phyloP scores from a whole-genome alignment of 2,888 invertebrate species.

The Tetanocera ferruginea region DNA sequence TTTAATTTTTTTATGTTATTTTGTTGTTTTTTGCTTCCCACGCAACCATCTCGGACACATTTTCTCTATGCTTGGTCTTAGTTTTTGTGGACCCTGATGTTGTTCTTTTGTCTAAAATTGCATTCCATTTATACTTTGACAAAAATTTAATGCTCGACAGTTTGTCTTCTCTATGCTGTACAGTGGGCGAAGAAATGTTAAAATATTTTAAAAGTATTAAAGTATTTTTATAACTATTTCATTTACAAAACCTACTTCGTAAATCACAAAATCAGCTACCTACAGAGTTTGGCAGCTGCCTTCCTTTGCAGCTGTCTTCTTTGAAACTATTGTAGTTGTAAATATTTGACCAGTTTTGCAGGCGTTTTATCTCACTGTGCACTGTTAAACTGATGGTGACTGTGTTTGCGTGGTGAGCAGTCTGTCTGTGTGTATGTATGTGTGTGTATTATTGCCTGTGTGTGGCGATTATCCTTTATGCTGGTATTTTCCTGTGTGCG shows the following conservation, averaged over 20 bases:
- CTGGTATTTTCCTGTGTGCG: background rate
- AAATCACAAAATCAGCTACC: background rate
- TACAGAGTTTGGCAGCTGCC: background rate
- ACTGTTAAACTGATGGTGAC: too few species aligned
- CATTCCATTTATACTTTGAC: constrained; percentile 21
- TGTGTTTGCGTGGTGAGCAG: constrained; percentile 18
- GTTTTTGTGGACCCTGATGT: background rate
- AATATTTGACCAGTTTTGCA: background rate
- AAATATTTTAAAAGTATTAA: background rate
- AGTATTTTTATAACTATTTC: background rate
- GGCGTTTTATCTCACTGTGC: background rate
- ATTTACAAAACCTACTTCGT: background rate
- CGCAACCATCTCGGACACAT: background rate
- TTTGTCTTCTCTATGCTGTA: constrained; percentile 1
- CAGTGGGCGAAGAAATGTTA: background rate
- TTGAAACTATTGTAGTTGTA: background rate
- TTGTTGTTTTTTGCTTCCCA: background rate
- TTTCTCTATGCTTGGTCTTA: background rate
- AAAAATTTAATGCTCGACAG: constrained; percentile 31
- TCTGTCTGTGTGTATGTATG: constrained; percentile 10
- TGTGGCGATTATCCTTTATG: constrained; percentile 29
- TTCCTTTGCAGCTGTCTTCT: background rate
- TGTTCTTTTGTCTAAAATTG: constrained; percentile 13
- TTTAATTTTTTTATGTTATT: background rate
- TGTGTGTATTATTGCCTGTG: constrained; percentile 21